Evolutionary conservation across 2,888 invertebrate genomes (phyloP).

Genomic region (Tolmerus cingulatus): DNA sequence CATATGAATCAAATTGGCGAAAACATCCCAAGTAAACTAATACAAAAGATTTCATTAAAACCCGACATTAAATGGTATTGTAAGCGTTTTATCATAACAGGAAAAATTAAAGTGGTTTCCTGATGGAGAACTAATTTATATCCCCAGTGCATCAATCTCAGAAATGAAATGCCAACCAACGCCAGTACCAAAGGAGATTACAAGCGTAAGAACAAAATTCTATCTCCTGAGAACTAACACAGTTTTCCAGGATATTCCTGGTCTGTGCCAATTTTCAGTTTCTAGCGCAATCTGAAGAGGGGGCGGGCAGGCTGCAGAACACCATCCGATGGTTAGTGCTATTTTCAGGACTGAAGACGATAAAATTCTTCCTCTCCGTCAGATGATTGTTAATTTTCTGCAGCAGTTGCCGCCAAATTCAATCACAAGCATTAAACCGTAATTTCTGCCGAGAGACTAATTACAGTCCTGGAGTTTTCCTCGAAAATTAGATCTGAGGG

Average conservation of each 20-base stretch:
- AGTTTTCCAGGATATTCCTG: not conserved
- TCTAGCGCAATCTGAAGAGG: not conserved
- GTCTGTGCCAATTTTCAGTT: not conserved
- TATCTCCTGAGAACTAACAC: not conserved
- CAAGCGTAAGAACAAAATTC: not conserved
- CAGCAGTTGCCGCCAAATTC: slow-evolving; percentile 18
- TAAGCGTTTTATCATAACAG: not conserved
- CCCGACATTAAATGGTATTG: not conserved
- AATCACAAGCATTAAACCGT: slow-evolving; percentile 17
- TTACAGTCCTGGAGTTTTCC: not conserved
- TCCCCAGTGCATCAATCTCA: not conserved
- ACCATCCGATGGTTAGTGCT: not conserved
- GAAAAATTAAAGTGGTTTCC: not conserved
- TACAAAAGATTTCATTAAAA: not conserved
- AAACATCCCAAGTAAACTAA: not conserved
- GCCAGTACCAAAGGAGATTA: not conserved
- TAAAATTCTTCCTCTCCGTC: not conserved
- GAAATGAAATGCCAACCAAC: not conserved
- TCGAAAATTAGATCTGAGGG: not conserved
- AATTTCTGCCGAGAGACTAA: slow-evolving; percentile 27
- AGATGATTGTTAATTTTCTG: slow-evolving; percentile 28
- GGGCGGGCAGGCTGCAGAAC: not conserved
- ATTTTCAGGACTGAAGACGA: not conserved
- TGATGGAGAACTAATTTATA: not conserved
- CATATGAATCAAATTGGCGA: not conserved